Conservation (phyloP, 2,113 vertebrate species). For the Paracanthobrama guichenoti region DNA sequence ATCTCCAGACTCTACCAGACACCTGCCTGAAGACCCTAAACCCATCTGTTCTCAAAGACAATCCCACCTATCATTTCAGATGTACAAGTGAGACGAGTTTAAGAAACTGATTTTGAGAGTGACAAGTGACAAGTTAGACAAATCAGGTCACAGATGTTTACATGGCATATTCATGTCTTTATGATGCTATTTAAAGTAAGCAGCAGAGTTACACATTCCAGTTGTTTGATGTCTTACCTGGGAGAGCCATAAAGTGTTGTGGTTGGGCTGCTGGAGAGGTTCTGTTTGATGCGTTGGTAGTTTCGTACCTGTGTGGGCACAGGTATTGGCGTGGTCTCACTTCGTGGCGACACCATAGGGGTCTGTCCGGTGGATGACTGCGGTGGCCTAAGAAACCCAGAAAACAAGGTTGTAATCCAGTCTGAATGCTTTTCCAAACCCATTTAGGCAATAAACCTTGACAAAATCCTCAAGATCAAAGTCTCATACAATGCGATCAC, state of each 20-base stretch:
- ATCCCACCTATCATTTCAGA: not conserved
- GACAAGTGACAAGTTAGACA: not conserved
- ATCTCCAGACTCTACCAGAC: constrained; percentile 28
- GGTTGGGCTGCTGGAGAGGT: constrained; percentile 85
- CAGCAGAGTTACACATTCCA: not conserved
- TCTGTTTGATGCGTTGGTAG: constrained; percentile 97
- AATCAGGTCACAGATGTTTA: not conserved
- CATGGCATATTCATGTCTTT: too few species aligned
- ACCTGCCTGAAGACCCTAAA: constrained; percentile 46
- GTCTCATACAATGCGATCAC: not conserved
- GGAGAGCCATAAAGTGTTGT: constrained; percentile 85
- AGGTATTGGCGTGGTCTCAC: constrained; percentile 89
- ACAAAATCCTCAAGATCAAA: not conserved
- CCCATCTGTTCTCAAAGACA: constrained; percentile 14
- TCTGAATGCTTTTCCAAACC: constrained; percentile 49
- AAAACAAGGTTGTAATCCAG: constrained; percentile 51
- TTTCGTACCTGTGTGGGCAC: constrained; percentile 95
- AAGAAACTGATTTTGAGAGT: not conserved
- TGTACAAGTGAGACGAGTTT: not conserved
- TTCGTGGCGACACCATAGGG: constrained; percentile 82
- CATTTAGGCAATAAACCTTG: not conserved
- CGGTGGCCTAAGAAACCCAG: constrained; percentile 75
- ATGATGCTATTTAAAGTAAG: too few species aligned
- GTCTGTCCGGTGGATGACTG: constrained; percentile 74
- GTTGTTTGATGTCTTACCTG: constrained; percentile 79